A percentile compares a stretch with the other conserved stretches of the same genome.
These are phyloP conservation scores for Austrolebias charrua DNA, from an alignment of 2,797 vertebrate species.

Conservation along the genomic window DNA sequence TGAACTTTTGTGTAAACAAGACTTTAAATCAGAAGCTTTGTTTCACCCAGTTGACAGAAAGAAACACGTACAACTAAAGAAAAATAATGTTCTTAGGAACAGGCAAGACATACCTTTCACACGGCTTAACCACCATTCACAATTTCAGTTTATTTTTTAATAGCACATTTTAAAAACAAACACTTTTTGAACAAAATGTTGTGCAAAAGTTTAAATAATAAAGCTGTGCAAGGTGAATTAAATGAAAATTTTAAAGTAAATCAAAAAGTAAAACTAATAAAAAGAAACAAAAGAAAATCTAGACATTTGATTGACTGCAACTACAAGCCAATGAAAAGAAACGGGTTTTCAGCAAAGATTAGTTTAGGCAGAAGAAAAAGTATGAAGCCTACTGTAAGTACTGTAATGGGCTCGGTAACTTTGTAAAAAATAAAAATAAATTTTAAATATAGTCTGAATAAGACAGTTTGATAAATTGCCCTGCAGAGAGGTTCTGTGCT, in stretches of 20 bases:
- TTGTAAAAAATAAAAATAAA: constrained; percentile 23
- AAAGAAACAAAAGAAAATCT: background rate
- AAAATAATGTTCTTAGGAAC: background rate
- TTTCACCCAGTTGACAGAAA: background rate
- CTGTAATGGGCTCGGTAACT: background rate
- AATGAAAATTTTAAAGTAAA: no score
- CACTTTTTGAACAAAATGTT: no score
- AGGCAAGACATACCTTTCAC: background rate
- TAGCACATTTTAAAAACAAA: no score
- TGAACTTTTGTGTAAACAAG: background rate
- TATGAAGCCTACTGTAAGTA: no score
- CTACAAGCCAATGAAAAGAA: no score
- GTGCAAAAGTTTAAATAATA: no score
- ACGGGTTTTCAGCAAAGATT: no score
- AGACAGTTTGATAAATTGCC: constrained; percentile 11
- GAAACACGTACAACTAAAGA: background rate
- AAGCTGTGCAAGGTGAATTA: no score
- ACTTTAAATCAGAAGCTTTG: no score
- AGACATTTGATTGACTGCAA: no score
- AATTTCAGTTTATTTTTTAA: no score
- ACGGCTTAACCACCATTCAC: background rate
- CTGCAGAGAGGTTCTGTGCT: constrained; percentile 19
- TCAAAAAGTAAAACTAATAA: background rate
- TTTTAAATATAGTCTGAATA: background rate
- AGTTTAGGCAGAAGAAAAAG: background rate